Evolutionary conservation across 2,797 vertebrate species (phyloP).

Genomic region (Sylvilagus floridanus): DNA sequence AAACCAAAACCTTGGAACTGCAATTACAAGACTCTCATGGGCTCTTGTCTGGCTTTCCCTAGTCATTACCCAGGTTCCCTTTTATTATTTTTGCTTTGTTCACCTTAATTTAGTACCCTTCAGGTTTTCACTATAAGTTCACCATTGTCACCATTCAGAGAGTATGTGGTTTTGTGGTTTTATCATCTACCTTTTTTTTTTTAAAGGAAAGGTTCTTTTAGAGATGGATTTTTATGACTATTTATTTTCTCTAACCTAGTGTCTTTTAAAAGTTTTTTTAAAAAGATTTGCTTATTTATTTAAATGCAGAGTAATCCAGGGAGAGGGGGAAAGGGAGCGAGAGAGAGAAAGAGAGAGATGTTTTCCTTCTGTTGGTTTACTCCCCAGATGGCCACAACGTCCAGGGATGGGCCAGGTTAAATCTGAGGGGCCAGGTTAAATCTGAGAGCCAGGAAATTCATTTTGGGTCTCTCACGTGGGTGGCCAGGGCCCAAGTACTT

Average conservation of each 20-base stretch:
- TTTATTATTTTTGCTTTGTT: constrained; percentile 45
- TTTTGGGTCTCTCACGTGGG: too few species aligned
- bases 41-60: neutral
- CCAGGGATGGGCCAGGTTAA: too few species aligned
- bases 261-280: neutral
- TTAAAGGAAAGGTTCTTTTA: constrained; percentile 35
- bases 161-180: constrained; percentile 27
- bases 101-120: neutral
- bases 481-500: too few species aligned
- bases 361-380: too few species aligned
- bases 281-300: too few species aligned
- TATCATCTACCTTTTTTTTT: neutral
- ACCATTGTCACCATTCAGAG: constrained; percentile 1
- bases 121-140: neutral
- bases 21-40: neutral
- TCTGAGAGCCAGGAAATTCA: too few species aligned
- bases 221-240: neutral
- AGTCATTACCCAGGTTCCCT: neutral
- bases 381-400: too few species aligned
- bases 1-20: constrained; percentile 1
- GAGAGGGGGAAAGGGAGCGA: too few species aligned
- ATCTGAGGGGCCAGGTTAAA: too few species aligned
- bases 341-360: too few species aligned
- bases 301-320: too few species aligned
- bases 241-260: constrained; percentile 25